Conservation (phyloP, 1,140 invertebrate species). For the Limonius californicus region DNA sequence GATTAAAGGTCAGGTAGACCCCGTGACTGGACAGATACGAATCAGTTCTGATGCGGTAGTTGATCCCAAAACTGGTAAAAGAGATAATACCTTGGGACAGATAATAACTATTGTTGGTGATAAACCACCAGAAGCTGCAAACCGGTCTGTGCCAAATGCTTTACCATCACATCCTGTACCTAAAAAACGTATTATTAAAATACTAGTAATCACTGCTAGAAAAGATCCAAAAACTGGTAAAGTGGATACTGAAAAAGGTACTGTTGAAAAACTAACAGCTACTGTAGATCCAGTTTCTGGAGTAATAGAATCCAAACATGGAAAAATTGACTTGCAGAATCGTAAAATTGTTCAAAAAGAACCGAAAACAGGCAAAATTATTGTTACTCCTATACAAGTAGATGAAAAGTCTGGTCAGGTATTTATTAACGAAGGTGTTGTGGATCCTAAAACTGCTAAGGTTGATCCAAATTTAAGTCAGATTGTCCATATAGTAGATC, state of each 20-base stretch:
- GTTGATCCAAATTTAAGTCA: constrained; percentile 58
- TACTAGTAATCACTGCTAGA: constrained; percentile 56
- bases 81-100: constrained; percentile 40
- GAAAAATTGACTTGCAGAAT: constrained; percentile 56
- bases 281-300: constrained; percentile 54
- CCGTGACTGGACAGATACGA: constrained; percentile 67
- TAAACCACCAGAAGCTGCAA: constrained; percentile 13
- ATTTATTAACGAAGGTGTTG: constrained; percentile 56
- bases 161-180: constrained; percentile 50
- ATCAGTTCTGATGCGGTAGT: constrained; percentile 53
- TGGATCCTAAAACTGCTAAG: constrained; percentile 57
- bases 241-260: constrained; percentile 53
- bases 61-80: constrained; percentile 43
- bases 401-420: constrained; percentile 62
- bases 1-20: constrained; percentile 54
- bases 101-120: constrained; percentile 40
- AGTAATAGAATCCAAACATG: constrained; percentile 56
- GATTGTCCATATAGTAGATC: constrained; percentile 62
- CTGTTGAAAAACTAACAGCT: constrained; percentile 54
- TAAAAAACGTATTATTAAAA: constrained; percentile 45
- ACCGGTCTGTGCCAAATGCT: constrained; percentile 56
- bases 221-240: constrained; percentile 56
- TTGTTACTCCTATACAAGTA: constrained; percentile 55
- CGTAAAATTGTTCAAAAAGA: constrained; percentile 54
- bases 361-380: constrained; percentile 54